phyloP scores from a whole-genome alignment of 2,113 vertebrate genomes.

The Scytalopus superciliaris region DNA sequence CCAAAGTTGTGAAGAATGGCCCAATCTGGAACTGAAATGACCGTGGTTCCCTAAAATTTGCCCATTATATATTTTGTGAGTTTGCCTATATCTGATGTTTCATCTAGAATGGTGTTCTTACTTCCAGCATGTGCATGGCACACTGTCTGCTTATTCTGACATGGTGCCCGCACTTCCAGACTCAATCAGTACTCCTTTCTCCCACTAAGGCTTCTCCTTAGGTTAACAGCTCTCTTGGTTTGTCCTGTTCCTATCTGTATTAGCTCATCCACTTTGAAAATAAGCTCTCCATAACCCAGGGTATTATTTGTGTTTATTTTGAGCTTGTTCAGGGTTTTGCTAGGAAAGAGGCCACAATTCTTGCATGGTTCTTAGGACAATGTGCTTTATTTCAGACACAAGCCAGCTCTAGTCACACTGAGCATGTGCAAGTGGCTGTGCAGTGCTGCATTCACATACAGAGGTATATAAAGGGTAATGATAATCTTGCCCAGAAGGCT shows the following conservation, averaged over 20 bases:
- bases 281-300: not conserved
- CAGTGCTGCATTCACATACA: not conserved
- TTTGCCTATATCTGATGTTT: not conserved
- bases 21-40: not conserved
- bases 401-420: not conserved
- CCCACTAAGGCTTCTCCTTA: not conserved
- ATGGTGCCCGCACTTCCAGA: not conserved
- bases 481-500: slow-evolving; percentile 67
- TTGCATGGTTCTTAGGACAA: not conserved
- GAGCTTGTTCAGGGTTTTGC: not conserved
- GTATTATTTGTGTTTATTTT: not conserved
- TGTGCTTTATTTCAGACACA: not conserved
- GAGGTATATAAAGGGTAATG: slow-evolving; percentile 52
- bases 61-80: not conserved
- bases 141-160: not conserved
- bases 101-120: not conserved
- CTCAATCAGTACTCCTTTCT: not conserved
- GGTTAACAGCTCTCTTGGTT: not conserved
- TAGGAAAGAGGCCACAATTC: not conserved
- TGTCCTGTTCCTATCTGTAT: not conserved
- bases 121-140: not conserved
- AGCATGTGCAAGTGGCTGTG: not conserved
- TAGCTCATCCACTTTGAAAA: not conserved
- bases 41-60: not conserved
- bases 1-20: not conserved